These are phyloP conservation scores for Rostratula benghalensis DNA, from an alignment of 2,113 vertebrate genomes.

Conservation along the genomic window DNA sequence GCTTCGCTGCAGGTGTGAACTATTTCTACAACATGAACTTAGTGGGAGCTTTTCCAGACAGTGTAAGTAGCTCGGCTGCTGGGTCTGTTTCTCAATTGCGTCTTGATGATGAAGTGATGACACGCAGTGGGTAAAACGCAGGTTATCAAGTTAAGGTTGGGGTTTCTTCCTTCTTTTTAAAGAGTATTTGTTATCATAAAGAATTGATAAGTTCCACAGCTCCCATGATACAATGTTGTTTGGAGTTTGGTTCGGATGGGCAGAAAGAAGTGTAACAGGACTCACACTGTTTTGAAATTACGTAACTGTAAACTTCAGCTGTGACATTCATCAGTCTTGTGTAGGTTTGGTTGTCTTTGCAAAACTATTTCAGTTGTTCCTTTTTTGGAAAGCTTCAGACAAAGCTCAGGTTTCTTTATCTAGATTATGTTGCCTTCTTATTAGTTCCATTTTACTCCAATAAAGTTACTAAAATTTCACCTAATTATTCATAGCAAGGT, in stretches of 20 bases:
- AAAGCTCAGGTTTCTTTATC: background rate
- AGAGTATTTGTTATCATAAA: background rate
- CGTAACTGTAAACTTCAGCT: background rate
- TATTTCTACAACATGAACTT: background rate
- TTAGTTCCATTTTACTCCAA: background rate
- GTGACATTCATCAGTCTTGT: rapidly evolving
- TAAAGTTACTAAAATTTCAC: background rate
- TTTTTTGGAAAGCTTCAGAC: background rate
- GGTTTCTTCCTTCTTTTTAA: background rate
- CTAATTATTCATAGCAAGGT: background rate
- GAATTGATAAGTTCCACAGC: background rate
- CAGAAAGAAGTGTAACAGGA: background rate
- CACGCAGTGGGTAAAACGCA: background rate
- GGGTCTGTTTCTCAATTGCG: background rate
- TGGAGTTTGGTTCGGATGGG: background rate
- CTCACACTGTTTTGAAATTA: background rate
- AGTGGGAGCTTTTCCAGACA: background rate
- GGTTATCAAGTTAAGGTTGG: background rate
- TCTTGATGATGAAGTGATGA: background rate
- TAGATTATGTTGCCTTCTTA: background rate
- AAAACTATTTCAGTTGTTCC: background rate
- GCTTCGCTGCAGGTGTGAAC: conserved; percentile 41
- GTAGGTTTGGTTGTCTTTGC: background rate
- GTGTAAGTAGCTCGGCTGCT: background rate
- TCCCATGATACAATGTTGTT: background rate